Base-by-base conservation (phyloP, 2,113 vertebrate species). In the Brachirus orientalis region DNA sequence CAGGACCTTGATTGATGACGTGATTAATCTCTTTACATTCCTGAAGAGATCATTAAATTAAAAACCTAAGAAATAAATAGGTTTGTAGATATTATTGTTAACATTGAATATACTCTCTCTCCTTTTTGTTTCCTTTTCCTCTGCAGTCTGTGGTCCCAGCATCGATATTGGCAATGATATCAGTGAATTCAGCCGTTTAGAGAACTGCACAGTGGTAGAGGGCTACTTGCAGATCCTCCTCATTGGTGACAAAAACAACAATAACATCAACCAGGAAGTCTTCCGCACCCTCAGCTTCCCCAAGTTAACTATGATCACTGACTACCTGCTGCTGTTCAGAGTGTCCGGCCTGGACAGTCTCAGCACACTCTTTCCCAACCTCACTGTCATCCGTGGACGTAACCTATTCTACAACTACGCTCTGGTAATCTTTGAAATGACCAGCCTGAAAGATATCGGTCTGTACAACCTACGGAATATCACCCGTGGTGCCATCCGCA, bases 361-460 rank as follows among this genome's bases (percentile, higher is more conserved):
- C 11, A 96, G 96, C 1, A 93, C 95, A 43, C 96, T 99, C 79
- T 99, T 99, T 72, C 98, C 98, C 11, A 99, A 99, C 92, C 96
- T 99, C 68, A 93, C 94, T 0, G 97, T 99, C 82, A 99, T 99
- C 83, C 96, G 96, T 0, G 98, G 98, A 59, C 95, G 94, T 68
- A 96, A 93, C 78, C 96, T 99, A 47, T 99, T 99, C 90, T 99
- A 98, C 90, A 98, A 99, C 91, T 98, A 99, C 19, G 98, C 98
- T 45, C 93, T 99, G 72, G 98, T 99, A 45, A 95, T 99, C 91
- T 99, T 98, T 3, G 98, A 99, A 90, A 99, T 99, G 97, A 98
- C 95, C 17, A 96, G 97, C 79, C 93, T 99, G 56, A 99, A 98
- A 68, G 98, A 99, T 86, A 97, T 99, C 0, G 98, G 98, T 33